Evolutionary conservation across 1,140 invertebrate genomes (phyloP).

Genomic region (Harlomillsia oculata): DNA sequence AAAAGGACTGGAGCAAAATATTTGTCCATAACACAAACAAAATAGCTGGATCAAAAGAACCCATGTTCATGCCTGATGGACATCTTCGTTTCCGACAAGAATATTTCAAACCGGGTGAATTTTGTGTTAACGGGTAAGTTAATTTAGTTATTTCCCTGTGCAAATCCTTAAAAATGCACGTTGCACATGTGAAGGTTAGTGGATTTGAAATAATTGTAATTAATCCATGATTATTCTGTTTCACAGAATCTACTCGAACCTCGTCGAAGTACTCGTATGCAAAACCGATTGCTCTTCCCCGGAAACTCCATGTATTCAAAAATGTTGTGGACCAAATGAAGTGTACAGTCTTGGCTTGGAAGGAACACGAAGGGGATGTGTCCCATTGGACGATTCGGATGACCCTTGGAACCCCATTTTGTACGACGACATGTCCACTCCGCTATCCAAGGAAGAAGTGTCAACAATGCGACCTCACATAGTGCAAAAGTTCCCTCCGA

Average conservation of each 20-base stretch:
- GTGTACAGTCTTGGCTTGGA: conserved; percentile 13
- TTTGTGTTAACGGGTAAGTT: conserved; percentile 21
- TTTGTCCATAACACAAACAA: conserved; percentile 17
- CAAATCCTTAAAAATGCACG: neutral
- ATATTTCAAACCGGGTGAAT: conserved; percentile 12
- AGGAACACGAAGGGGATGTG: conserved; percentile 11
- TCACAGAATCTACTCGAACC: conserved; percentile 11
- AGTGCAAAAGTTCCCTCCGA: conserved; percentile 20
- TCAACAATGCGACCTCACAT: conserved; percentile 9
- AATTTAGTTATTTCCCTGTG: neutral
- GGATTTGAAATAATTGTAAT: neutral
- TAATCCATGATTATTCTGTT: neutral
- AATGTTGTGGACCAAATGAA: conserved; percentile 20
- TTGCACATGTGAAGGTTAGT: neutral
- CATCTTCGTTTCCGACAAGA: conserved; percentile 11
- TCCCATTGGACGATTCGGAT: conserved; percentile 10
- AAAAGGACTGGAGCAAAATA: conserved; percentile 13
- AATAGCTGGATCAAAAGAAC: neutral
- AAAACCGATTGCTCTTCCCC: conserved; percentile 16
- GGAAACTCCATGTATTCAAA: conserved; percentile 14
- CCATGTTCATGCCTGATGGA: conserved; percentile 20
- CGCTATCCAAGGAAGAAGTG: conserved; percentile 4
- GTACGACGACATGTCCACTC: conserved; percentile 13
- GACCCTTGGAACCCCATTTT: conserved; percentile 3
- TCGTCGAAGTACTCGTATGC: conserved; percentile 21